A percentile compares a stretch with the other conserved stretches of the same genome.
phyloP scores from a whole-genome alignment of 2,888 invertebrate genomes.

The Amphipyra tragopoginis region DNA sequence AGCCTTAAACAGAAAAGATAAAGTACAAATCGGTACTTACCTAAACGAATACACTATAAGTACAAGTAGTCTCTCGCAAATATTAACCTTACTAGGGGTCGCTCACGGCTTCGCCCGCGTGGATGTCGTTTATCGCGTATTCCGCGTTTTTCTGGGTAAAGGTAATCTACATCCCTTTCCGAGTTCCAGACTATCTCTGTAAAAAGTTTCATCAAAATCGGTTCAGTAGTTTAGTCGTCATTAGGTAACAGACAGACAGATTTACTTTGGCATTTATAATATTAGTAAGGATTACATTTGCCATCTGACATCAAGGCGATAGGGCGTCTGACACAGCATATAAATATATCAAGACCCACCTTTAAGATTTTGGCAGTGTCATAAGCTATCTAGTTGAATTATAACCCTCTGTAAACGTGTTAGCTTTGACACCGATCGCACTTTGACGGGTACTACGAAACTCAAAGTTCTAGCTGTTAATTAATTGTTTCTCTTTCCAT shows the following conservation, averaged over 20 bases:
- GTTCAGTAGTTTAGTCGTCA: too few species aligned
- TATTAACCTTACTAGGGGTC: background rate
- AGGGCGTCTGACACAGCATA: conserved; percentile 30
- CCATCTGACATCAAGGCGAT: conserved; percentile 26
- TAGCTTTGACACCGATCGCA: conserved; percentile 23
- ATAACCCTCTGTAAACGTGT: conserved; percentile 41
- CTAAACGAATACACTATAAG: background rate
- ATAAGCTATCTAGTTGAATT: conserved; percentile 48
- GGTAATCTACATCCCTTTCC: too few species aligned
- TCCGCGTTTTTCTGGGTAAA: too few species aligned
- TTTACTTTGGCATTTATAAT: too few species aligned
- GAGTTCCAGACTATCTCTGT: too few species aligned
- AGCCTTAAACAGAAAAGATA: background rate
- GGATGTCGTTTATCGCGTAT: too few species aligned
- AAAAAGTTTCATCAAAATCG: too few species aligned
- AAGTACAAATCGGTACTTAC: background rate
- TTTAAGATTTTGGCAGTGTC: conserved; percentile 30
- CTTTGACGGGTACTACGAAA: conserved; percentile 6
- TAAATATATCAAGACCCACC: conserved; percentile 43
- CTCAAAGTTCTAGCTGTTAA: background rate
- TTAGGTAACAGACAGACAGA: too few species aligned
- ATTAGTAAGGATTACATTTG: too few species aligned
- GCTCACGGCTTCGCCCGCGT: too few species aligned
- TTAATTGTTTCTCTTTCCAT: background rate
- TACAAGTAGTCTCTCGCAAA: background rate